phyloP scores from a whole-genome alignment of 2,888 invertebrate genomes.

The Thumatha senex region DNA sequence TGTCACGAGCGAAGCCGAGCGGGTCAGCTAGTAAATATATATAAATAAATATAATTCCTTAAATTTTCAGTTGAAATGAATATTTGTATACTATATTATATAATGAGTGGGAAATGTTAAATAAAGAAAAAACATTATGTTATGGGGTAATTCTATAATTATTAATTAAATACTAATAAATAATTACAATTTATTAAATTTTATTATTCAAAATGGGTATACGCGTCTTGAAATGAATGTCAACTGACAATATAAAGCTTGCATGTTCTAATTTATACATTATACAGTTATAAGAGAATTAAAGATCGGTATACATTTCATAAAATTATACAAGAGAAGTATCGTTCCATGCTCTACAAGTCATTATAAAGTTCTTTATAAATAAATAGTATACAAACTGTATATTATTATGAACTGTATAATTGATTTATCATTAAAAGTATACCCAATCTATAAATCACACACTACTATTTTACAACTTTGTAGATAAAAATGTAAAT shows the following conservation, averaged over 20 bases:
- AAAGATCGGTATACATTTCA: constrained; percentile 34
- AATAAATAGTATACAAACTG: background rate
- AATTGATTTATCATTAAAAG: constrained; percentile 28
- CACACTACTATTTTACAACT: constrained; percentile 36
- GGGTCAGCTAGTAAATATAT: no score
- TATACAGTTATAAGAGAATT: constrained; percentile 29
- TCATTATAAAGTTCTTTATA: background rate
- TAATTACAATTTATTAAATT: constrained; percentile 37
- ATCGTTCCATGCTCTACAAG: background rate
- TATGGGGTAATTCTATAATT: constrained; percentile 47
- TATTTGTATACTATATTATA: no score
- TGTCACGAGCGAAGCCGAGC: no score
- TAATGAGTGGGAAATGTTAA: no score
- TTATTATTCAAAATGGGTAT: constrained; percentile 34
- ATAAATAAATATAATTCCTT: no score
- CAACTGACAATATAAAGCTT: constrained; percentile 26
- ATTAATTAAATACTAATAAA: constrained; percentile 52
- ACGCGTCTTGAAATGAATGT: constrained; percentile 28
- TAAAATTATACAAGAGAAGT: no score
- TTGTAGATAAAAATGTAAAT: constrained; percentile 27
- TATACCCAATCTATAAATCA: constrained; percentile 37
- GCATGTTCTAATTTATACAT: constrained; percentile 23
- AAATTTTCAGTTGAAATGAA: no score
- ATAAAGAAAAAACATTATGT: background rate
- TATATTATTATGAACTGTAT: background rate